Conservation (phyloP, 2,888 invertebrate genomes). For the Leucozona laternaria region DNA sequence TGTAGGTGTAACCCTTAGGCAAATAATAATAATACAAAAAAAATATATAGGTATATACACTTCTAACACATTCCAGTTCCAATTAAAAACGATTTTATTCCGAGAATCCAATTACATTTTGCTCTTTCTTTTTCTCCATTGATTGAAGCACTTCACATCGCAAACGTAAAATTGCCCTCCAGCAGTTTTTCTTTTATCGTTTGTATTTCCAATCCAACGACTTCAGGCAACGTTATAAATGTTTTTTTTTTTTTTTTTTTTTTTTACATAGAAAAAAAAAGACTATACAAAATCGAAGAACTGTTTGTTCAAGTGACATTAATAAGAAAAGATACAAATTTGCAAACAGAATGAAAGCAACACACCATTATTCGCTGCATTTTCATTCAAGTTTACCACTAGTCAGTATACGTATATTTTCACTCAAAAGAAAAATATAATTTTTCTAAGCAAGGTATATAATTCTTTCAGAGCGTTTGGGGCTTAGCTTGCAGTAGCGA, state of each 20-base stretch:
- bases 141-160: conserved; percentile 33
- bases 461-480: too few relatives aligned
- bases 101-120: conserved; percentile 38
- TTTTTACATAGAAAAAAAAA: background rate
- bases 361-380: background rate
- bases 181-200: conserved; percentile 44
- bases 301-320: conserved; percentile 35
- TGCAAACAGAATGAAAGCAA: conserved; percentile 35
- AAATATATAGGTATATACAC: too few relatives aligned
- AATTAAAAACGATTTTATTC: conserved; percentile 44
- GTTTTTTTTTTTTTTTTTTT: conserved; percentile 27
- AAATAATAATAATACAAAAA: background rate
- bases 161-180: conserved; percentile 46
- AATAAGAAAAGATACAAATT: conserved; percentile 39
- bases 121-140: conserved; percentile 14
- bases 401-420: too few relatives aligned
- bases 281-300: background rate
- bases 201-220: conserved; percentile 17
- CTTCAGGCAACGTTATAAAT: background rate
- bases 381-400: too few relatives aligned
- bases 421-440: too few relatives aligned
- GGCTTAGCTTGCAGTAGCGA: too few relatives aligned
- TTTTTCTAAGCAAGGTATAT: too few relatives aligned
- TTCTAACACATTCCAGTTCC: conserved; percentile 10
- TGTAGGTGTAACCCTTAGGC: background rate